These are phyloP conservation scores for Brachyopa scutellaris DNA, from an alignment of 2,888 invertebrate species.

Conservation along the genomic window DNA sequence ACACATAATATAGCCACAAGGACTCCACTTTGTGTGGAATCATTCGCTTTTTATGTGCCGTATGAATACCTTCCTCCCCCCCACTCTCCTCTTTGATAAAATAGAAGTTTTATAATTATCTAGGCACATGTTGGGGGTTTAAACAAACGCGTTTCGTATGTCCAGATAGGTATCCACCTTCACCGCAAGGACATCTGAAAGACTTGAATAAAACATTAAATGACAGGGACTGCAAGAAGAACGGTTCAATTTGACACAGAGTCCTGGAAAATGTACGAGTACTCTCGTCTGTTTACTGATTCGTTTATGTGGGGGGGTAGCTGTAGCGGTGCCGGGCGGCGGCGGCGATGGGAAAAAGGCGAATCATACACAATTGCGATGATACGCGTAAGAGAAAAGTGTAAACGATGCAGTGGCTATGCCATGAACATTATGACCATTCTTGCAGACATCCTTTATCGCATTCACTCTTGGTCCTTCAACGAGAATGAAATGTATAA, in stretches of 20 bases:
- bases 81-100: constrained; percentile 9
- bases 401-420: constrained; percentile 9
- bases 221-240: not conserved
- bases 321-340: no score
- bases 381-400: no score
- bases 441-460: constrained; percentile 39
- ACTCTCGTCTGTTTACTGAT: no score
- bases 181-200: constrained; percentile 25
- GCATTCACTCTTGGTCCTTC: constrained; percentile 15
- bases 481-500: constrained; percentile 9
- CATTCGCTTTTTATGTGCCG: not conserved
- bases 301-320: no score
- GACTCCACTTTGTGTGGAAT: constrained; percentile 12
- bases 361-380: not conserved
- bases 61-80: not conserved
- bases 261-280: no score
- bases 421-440: constrained; percentile 5
- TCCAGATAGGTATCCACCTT: constrained; percentile 49
- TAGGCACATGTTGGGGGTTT: constrained; percentile 51
- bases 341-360: no score
- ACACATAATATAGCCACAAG: constrained; percentile 48
- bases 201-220: constrained; percentile 64
- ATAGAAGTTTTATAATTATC: constrained; percentile 66
- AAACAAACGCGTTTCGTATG: constrained; percentile 33
- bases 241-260: no score